Evolutionary conservation across 1,140 invertebrate species (phyloP), one percentile per base, ranked within the genome.

Genomic region (Metaphire vulgaris): DNA sequence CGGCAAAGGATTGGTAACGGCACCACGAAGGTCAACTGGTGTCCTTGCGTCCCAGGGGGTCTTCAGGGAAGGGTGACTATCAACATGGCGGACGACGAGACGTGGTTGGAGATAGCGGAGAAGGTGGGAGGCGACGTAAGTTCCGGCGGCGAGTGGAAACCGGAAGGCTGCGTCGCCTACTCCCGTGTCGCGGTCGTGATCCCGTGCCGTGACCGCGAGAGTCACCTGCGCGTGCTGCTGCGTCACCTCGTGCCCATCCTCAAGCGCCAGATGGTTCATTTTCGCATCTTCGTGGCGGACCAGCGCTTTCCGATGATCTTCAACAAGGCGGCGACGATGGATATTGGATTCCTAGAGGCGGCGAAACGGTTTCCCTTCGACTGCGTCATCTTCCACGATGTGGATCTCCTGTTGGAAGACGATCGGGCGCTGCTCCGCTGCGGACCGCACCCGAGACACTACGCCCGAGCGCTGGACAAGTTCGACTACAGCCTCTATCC

Each of bases 311-410:
- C 74, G 41, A n/a, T 32, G 33, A 88, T 89, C n/a, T 97, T 97
- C 81, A 98, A 97, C 87, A 89, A 94, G 81, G 96, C 92, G 0
- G 94, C 93, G 84, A 88, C 97, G 6, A 91, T 97, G 78, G 97
- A 98, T 83, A 90, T 95, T 80, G 96, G 94, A 0, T 94, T 92
- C 77, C 84, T 88, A 0, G 90, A 93, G 80, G 92, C 93, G 0
- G 83, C 87, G 30, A 83, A 85, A 76, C 79, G 83, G 72, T 85
- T 88, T 70, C 89, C 90, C 34, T 93, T 90, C 85, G 90, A 92
- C 31, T 98, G 96, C 82, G 90, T 96, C 74, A 91, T 98, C 72
- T 91, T 98, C 81, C 95, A 97, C 85, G 95, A 98, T 84, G 92
- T 98, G 69, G 94, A 98, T 87, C 85, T 97, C 28, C 88, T 97